phyloP scores from a whole-genome alignment of 2,113 vertebrate species.

The Madoqua kirkii region DNA sequence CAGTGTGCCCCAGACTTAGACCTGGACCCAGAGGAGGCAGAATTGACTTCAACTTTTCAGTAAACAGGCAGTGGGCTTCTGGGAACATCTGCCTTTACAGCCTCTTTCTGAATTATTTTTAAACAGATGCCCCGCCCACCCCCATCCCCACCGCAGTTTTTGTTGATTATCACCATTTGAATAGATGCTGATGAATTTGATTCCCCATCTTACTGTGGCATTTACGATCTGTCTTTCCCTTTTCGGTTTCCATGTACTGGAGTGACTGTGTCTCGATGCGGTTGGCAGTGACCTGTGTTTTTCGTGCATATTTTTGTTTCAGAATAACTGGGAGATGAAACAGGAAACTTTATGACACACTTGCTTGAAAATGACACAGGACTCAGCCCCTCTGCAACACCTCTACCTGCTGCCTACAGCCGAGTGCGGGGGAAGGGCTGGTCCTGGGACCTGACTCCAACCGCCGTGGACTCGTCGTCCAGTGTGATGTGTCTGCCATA shows the following conservation, averaged over 20 bases:
- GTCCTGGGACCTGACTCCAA: not conserved
- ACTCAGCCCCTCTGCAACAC: slow-evolving; percentile 32
- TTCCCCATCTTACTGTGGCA: not conserved
- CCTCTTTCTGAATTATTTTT: slow-evolving; percentile 31
- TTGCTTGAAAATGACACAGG: slow-evolving; percentile 75
- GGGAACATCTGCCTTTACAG: not conserved
- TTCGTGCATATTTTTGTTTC: slow-evolving; percentile 77
- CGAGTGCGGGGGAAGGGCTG: not conserved
- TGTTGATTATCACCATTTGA: not conserved
- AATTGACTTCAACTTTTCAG: not conserved
- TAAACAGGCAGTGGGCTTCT: not conserved
- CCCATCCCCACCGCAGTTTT: not conserved
- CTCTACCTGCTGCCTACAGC: slow-evolving; percentile 13
- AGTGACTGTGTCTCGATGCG: slow-evolving; percentile 44
- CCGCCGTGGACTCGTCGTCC: not conserved
- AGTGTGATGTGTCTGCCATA: not conserved
- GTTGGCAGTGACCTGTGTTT: slow-evolving; percentile 73
- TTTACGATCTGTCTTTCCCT: slow-evolving; percentile 46
- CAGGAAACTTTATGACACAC: slow-evolving; percentile 72
- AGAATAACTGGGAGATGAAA: slow-evolving; percentile 77
- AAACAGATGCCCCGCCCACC: not conserved
- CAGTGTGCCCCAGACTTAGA: not conserved
- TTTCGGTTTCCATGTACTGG: slow-evolving; percentile 49
- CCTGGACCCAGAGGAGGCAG: not conserved
- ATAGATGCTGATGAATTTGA: slow-evolving; percentile 12